Conservation (phyloP, 2,797 vertebrate genomes). For the Coilia nasus region DNA sequence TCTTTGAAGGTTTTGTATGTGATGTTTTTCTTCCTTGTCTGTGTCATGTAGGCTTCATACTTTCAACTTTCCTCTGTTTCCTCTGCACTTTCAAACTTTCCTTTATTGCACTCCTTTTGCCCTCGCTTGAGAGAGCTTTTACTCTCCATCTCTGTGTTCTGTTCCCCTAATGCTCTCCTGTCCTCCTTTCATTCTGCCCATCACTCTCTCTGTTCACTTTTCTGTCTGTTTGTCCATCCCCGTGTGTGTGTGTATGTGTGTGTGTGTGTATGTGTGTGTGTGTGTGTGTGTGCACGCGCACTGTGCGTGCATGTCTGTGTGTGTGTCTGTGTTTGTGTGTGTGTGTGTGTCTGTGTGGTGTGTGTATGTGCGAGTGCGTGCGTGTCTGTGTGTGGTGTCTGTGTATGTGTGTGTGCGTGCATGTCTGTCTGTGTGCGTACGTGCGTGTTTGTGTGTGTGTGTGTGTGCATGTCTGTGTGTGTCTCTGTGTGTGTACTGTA, state of each 20-base stretch:
- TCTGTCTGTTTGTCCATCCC: too few species aligned
- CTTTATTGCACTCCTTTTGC: too few species aligned
- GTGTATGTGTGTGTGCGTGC: not conserved
- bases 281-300: too few species aligned
- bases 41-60: too few species aligned
- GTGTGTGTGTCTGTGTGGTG: not conserved
- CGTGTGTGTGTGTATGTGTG: not conserved
- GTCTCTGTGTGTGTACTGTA: too few species aligned
- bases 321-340: not conserved
- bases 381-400: not conserved
- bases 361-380: slow-evolving; percentile 11
- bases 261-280: not conserved
- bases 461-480: not conserved
- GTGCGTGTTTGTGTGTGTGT: not conserved
- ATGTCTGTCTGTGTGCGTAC: not conserved
- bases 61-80: too few species aligned
- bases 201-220: not conserved
- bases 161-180: not conserved
- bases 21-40: too few species aligned
- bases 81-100: too few species aligned
- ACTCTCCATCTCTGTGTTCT: too few species aligned
- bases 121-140: too few species aligned
- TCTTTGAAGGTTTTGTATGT: too few species aligned
- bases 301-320: not conserved
- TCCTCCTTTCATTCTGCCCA: not conserved